These are phyloP conservation scores for Diorhabda carinulata DNA, from an alignment of 1,140 invertebrate species.

Conservation along the genomic window DNA sequence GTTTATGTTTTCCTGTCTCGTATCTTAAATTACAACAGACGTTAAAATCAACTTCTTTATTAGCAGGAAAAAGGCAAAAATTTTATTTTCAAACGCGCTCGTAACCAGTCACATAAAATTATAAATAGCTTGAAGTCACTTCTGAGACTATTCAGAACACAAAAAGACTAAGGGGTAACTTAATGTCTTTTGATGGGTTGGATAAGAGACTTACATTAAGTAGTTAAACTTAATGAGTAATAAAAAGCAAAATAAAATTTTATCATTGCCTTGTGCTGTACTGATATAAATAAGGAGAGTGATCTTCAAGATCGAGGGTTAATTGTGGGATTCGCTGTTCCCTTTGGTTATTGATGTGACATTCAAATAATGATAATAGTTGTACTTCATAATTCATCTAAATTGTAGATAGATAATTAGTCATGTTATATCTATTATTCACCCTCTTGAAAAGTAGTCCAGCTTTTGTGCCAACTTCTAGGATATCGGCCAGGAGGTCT, in stretches of 20 bases:
- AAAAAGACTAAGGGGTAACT: constrained; percentile 2
- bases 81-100: background rate
- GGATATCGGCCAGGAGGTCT: no score
- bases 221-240: constrained; percentile 3
- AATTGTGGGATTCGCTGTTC: no score
- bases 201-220: constrained; percentile 1
- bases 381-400: no score
- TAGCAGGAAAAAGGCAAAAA: background rate
- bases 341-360: no score
- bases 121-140: background rate
- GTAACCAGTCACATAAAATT: background rate
- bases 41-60: background rate
- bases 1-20: background rate
- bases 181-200: background rate
- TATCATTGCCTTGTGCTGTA: background rate
- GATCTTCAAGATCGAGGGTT: background rate
- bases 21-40: background rate
- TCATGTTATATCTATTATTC: no score
- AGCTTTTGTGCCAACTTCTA: no score
- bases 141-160: background rate
- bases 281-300: constrained; percentile 1
- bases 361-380: no score
- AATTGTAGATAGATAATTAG: no score
- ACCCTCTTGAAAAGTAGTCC: no score
- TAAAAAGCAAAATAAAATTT: constrained; percentile 1